These are phyloP conservation scores for Gymnoscelis rufifasciata DNA, from an alignment of 2,888 invertebrate genomes.

Conservation along the genomic window DNA sequence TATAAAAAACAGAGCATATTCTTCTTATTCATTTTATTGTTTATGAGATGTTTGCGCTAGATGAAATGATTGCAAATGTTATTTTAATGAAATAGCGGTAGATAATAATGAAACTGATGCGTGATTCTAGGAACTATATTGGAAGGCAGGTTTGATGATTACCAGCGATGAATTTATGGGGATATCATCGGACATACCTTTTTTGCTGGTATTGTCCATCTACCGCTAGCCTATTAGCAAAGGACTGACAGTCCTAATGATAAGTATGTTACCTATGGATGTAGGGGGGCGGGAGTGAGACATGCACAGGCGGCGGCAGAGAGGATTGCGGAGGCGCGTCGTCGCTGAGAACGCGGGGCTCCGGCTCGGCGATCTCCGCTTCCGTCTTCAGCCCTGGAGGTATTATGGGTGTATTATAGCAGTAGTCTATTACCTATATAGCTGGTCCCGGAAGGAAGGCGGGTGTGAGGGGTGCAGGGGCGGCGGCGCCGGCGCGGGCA, in stretches of 20 bases:
- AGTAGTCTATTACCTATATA: conserved; percentile 61
- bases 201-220: neutral
- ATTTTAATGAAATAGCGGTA: too few species aligned
- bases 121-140: too few species aligned
- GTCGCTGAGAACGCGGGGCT: conserved; percentile 81
- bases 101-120: too few species aligned
- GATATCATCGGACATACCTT: neutral
- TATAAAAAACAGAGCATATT: neutral
- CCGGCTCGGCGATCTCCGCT: neutral
- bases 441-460: conserved; percentile 76
- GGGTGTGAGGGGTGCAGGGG: conserved; percentile 65
- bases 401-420: conserved; percentile 13
- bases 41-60: too few species aligned
- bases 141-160: neutral
- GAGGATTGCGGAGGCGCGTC: conserved; percentile 38
- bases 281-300: conserved; percentile 29
- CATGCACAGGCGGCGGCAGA: conserved; percentile 44
- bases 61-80: too few species aligned
- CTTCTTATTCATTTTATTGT: neutral
- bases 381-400: conserved; percentile 15
- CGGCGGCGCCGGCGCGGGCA: conserved; percentile 59
- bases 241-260: neutral
- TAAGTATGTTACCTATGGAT: conserved; percentile 33
- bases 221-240: neutral
- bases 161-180: neutral